Base-by-base conservation (phyloP, 1,140 invertebrate species). In the Drosophila arawakana region DNA sequence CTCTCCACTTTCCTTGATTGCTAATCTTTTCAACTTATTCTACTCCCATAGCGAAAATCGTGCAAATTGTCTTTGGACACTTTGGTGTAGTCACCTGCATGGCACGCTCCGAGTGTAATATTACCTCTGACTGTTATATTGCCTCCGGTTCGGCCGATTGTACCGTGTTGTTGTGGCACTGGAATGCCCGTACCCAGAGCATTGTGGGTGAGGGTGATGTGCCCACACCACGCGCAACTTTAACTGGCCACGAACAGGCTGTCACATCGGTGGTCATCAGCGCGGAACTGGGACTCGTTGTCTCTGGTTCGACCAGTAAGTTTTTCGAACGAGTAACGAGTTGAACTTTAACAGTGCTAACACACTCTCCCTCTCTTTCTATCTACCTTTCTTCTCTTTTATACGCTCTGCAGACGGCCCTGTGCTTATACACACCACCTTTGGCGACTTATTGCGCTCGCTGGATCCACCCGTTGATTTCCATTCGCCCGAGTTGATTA, bases 1-100 rank as follows among this genome's bases (percentile, higher is more conserved):
- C 18, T 21, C 18, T 21, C 18, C 0, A 2, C 18, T 21, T 21
- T 2, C 18, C 18, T 21, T 21, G 4, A 11, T 11, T 43, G 11
- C 11, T 43, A 43, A 3, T 43, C n/a, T 3, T 37, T 7, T 41
- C 5, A 4, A 2, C 25, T 25, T 30, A 1, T 21, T 9, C 25
- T 13, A 25, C 15, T 52, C 4, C 13, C 18, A 58, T 11, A 92
- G 98, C 98, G 6, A 98, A 98, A 95, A 98, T 99, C 89, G 96
- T 98, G 9, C 99, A 99, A 93, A 99, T 99, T 77, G 96, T 99
- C 15, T 99, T 99, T 93, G 98, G 98, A 0, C 99, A 99, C 93
- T 99, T 98, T 93, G 98, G 98, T 69, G 97, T 99, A 11, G 98
- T 99, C 49, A 99, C 98, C 2, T 99, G 98, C 93, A 93, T 99